Base-by-base conservation (phyloP, 53 echinoderm and acorn worm genomes). In the Actinopyga echinites region DNA sequence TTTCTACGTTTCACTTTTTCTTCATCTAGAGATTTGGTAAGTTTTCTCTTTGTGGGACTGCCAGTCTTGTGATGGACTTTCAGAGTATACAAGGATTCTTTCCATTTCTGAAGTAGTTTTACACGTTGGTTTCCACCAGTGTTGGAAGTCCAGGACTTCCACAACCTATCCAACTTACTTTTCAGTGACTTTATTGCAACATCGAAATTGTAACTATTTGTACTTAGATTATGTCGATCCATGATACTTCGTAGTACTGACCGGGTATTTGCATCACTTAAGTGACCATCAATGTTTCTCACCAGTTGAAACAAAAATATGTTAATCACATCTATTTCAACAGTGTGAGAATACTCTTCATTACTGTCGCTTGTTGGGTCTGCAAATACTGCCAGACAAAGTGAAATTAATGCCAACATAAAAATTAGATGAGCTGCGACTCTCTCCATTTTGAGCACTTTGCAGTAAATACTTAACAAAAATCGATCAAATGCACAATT, bases 321-420 rank as follows among this genome's bases (percentile, higher is more conserved):
- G 1, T 79, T 56, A 17, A 56, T 24, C 79, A 79, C 38, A 31
- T 67, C 68, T 33, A 67, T 30, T 32, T 57, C 52, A 54, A 79
- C 54, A 79, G 34, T 55, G 12, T 79, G 28, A 32, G 2, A 57
- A 57, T 15, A 49, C 21, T 23, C n/a, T 37, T 24, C 24, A 32
- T 53, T 8, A 56, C 31, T 30, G 31, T 79, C 67, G 19, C 37
- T 37, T 37, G 37, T 37, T 3, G 56, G 54, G 54, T 55, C 54
- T n/a, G 57, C 79, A 79, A 30, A 30, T 19, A 79, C 57, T 79
- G 79, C 32, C 28, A 25, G 31, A 79, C n/a, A 55, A 79, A 79
- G 79, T 22, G 79, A 28, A 79, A 53, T 21, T 53, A 54, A 53
- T 54, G 56, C 54, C 19, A 31, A 3, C 32, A 30, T 30, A 6